Base-by-base conservation (phyloP, 2,113 vertebrate species). In the Otolemur garnettii region DNA sequence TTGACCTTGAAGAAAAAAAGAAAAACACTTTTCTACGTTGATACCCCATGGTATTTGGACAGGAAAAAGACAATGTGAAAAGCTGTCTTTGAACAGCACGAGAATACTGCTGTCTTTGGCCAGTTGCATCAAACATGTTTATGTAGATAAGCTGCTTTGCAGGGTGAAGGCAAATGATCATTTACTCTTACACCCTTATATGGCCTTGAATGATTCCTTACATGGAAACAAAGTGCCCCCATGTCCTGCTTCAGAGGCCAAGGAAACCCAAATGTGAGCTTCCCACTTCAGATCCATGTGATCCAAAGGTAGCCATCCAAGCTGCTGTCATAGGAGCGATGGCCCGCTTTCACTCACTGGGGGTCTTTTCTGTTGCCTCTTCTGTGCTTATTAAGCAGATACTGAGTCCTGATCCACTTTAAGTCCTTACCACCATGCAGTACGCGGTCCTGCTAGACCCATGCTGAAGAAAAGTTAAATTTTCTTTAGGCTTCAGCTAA, bases 1-100 rank as follows among this genome's bases (percentile, higher is more conserved):
- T 1, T 72, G 60, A 74, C 78, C 66, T 95, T 84, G 42, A 72
- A 71, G 30, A 88, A 30, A 60, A 55, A 85, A 96, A 62, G 83
- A 60, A 26, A 90, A 96, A 50, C 35, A 21, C 13, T 84, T 93
- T 84, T 57, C 78, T 26, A 60, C 75, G 69, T 93, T 59, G 42
- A 84, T 33, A 86, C 42, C 30, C n/a, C 59, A 3, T 68, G 60
- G 57, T 35, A 38, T 66, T 68, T 59, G 75, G 64, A 59, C 42
- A 69, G 80, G 19, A n/a, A 35, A 92, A 92, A 94, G 81, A 35
- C 64, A 57, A 60, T 55, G 33, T 33, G 22, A 9, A n/a, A 62
- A 90, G 42, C 77, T 85, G 28, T 60, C 82, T 96, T 95, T 57
- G 75, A 96, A 38, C 68, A 86, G 45, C 45, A n/a, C 85, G 69